These are phyloP conservation scores for Paedocypris sp. DNA, from an alignment of 2,113 vertebrate species.

Conservation along the genomic window DNA sequence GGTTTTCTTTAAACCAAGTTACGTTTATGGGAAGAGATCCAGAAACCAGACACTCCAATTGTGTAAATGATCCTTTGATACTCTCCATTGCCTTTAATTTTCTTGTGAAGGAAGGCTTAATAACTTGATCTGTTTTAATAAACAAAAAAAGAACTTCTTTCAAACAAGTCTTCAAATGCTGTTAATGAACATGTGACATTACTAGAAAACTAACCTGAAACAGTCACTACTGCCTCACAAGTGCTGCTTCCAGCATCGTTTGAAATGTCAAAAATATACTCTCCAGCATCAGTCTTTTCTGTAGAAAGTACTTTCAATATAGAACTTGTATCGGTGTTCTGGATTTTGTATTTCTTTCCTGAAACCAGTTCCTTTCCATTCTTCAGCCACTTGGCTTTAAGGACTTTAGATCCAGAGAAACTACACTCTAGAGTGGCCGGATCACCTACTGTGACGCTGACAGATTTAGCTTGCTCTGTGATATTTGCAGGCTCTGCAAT, in stretches of 20 bases:
- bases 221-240: slow-evolving; percentile 78
- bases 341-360: slow-evolving; percentile 82
- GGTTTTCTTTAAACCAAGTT: slow-evolving; percentile 87
- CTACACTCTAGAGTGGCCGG: slow-evolving; percentile 85
- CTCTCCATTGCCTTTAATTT: slow-evolving; percentile 88
- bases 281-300: slow-evolving; percentile 79
- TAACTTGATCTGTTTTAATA: slow-evolving; percentile 78
- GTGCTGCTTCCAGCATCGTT: slow-evolving; percentile 85
- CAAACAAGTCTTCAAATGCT: background rate
- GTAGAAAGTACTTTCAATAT: slow-evolving; percentile 78
- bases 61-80: slow-evolving; percentile 88
- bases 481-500: slow-evolving; percentile 85
- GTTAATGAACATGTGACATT: background rate
- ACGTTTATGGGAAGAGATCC: slow-evolving; percentile 88
- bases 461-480: slow-evolving; percentile 79
- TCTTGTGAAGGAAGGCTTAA: slow-evolving; percentile 91
- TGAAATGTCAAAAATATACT: slow-evolving; percentile 83
- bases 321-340: slow-evolving; percentile 75
- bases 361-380: slow-evolving; percentile 74
- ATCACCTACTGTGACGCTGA: slow-evolving; percentile 93
- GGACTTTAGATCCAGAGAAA: slow-evolving; percentile 85
- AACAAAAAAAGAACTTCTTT: slow-evolving; percentile 7
- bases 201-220: slow-evolving; percentile 72
- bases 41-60: slow-evolving; percentile 88
- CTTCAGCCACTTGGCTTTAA: slow-evolving; percentile 81